Base-by-base conservation (phyloP, 2,888 invertebrate genomes). In the Stegana nigrithorax region DNA sequence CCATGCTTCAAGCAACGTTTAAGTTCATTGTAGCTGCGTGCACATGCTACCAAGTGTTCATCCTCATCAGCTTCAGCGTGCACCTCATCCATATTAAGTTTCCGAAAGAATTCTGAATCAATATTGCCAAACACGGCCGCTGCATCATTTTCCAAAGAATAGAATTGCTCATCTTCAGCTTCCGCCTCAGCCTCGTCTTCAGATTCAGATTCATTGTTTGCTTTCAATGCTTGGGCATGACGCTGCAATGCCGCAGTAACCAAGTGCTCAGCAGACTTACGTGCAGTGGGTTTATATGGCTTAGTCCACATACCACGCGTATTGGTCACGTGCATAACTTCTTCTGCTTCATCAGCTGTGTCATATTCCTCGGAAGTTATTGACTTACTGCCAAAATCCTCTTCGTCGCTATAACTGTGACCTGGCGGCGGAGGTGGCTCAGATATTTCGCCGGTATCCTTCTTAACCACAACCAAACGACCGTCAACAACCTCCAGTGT, bases 401-500 rank as follows among this genome's bases (percentile, higher is more conserved):
- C 64, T 5, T 68, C 72, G 26, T 72, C 73, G 14, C 66, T 67
- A 4, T 73, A 64, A 59, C 66, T 67, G 53, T 73, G 75, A 44
- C 66, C 63, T 1, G 75, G 75, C 1, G 79, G 71, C 1, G 69
- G 68, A 0, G 79, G 77, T 17, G 82, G 58, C 12, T 83, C 81
- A 19, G 71, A 68, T 6, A 83, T 23, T 3, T 68, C 72, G 0
- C 82, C 80, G 0, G 81, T 72, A 36, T 71, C 68, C 50, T 77
- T 76, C 32, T 82, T 81, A 1, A 82, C 72, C 42, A 83, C 69
- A 67, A 83, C 75, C 62, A 84, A 61, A 12, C 74, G 73, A 19
- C 78, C 75, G 63, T 84, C 73, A 1, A 84, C 69, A 4, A 84
- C 72, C 25, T 85, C 84, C 4, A 84, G 59, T 0, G 69, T 72